Evolutionary conservation across 2,888 invertebrate species (phyloP).

Genomic region (Schizotus pectinicornis): DNA sequence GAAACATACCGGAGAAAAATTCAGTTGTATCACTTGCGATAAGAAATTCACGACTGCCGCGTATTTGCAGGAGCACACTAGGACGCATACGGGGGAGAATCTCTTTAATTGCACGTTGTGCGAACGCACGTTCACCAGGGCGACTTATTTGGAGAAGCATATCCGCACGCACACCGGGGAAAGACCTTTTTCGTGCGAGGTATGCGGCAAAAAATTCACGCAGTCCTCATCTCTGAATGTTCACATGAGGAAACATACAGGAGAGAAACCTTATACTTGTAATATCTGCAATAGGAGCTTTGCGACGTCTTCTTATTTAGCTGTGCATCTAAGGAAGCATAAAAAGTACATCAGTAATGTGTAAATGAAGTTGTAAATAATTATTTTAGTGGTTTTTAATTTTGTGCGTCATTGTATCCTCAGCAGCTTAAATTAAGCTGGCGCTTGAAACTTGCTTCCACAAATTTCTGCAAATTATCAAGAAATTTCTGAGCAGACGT

Average conservation of each 20-base stretch:
- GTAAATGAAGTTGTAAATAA: slow-evolving; percentile 54
- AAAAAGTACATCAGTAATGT: slow-evolving; percentile 45
- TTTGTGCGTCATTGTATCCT: no score
- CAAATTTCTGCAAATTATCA: no score
- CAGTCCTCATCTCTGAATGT: slow-evolving; percentile 41
- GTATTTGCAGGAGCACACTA: slow-evolving; percentile 37
- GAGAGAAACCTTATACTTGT: slow-evolving; percentile 30
- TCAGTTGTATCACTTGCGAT: slow-evolving; percentile 45
- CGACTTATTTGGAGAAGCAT: slow-evolving; percentile 46
- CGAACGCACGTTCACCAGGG: slow-evolving; percentile 48
- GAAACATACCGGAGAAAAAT: slow-evolving; percentile 49
- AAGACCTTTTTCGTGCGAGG: slow-evolving; percentile 43
- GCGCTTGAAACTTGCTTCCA: no score
- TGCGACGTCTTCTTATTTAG: slow-evolving; percentile 42
- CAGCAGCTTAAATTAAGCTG: no score
- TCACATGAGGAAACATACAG: slow-evolving; percentile 28
- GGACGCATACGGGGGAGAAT: slow-evolving; percentile 30
- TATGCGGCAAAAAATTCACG: slow-evolving; percentile 40
- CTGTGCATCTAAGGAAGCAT: slow-evolving; percentile 46
- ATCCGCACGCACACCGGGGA: slow-evolving; percentile 50
- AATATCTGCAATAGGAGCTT: no score
- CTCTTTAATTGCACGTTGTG: slow-evolving; percentile 46
- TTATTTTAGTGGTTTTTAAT: slow-evolving; percentile 57
- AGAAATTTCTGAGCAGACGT: no score
- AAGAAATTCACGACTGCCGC: slow-evolving; percentile 39